Conservation (phyloP, 2,797 vertebrate genomes). For the Sparus aurata region DNA sequence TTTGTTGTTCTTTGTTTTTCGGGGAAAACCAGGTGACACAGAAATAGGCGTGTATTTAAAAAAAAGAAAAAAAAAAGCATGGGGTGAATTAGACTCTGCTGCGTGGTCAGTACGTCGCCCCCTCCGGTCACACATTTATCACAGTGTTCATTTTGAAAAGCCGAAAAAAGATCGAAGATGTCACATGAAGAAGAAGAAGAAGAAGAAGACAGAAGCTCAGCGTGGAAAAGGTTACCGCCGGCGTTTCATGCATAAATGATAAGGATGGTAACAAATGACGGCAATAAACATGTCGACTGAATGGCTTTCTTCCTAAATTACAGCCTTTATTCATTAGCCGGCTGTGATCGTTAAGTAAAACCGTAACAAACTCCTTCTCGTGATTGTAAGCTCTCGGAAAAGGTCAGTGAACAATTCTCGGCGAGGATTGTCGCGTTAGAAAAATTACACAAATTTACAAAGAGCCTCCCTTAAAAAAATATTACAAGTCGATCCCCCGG, state of each 20-base stretch:
- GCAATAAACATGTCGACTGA: slow-evolving; percentile 80
- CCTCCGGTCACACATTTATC: slow-evolving; percentile 72
- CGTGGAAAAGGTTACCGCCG: slow-evolving; percentile 73
- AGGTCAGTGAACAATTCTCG: slow-evolving; percentile 61
- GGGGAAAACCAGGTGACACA: slow-evolving; percentile 23
- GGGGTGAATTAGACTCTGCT: slow-evolving; percentile 33
- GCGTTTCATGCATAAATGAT: slow-evolving; percentile 82
- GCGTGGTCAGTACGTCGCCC: slow-evolving; percentile 40
- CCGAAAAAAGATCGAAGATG: slow-evolving; percentile 58
- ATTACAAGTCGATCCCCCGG: slow-evolving; percentile 62
- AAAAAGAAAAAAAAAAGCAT: slow-evolving; percentile 5
- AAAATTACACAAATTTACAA: slow-evolving; percentile 82
- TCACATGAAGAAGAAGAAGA: slow-evolving; percentile 48
- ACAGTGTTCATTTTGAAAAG: slow-evolving; percentile 82
- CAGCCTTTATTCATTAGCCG: slow-evolving; percentile 77
- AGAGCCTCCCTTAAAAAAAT: slow-evolving; percentile 75
- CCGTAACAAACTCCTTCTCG: slow-evolving; percentile 68
- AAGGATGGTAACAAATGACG: slow-evolving; percentile 71
- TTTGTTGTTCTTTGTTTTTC: slow-evolving; percentile 4
- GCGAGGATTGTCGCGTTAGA: slow-evolving; percentile 66
- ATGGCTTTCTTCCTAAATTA: slow-evolving; percentile 87
- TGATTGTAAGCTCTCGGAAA: slow-evolving; percentile 61
- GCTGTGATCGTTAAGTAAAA: slow-evolving; percentile 72
- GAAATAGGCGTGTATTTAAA: background rate
- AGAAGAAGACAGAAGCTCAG: slow-evolving; percentile 61